A percentile compares a stretch with the other conserved stretches of the same genome.
Evolutionary conservation across 2,888 invertebrate species (phyloP).

Genomic region (Aspidiotus destructor): DNA sequence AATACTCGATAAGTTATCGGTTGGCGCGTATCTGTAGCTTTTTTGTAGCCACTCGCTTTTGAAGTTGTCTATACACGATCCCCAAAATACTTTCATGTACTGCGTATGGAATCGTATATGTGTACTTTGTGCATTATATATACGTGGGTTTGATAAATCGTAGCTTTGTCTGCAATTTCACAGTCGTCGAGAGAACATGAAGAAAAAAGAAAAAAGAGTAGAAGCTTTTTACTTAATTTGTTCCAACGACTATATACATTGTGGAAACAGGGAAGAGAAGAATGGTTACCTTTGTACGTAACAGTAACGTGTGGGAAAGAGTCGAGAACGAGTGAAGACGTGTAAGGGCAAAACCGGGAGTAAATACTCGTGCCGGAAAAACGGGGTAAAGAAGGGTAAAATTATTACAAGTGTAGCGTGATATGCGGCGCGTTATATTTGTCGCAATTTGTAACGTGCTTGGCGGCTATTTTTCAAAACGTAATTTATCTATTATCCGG

Average conservation of each 20-base stretch:
- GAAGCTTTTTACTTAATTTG: constrained; percentile 1
- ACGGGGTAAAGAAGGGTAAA: neutral
- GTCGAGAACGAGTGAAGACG: too few relatives aligned
- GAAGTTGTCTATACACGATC: too few relatives aligned
- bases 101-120: neutral
- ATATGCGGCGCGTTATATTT: constrained; percentile 1
- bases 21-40: too few relatives aligned
- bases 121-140: too few relatives aligned
- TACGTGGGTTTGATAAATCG: too few relatives aligned
- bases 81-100: neutral
- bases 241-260: neutral
- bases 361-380: neutral
- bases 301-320: too few relatives aligned
- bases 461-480: constrained; percentile 4
- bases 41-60: too few relatives aligned
- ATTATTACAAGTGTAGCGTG: constrained; percentile 4
- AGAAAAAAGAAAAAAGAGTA: neutral
- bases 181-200: neutral
- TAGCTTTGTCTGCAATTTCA: too few relatives aligned
- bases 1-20: too few relatives aligned
- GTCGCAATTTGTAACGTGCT: constrained; percentile 4
- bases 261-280: neutral
- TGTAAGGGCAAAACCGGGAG: too few relatives aligned
- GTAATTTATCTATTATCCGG: constrained; percentile 4
- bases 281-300: neutral